phyloP scores from a whole-genome alignment of 2,113 vertebrate species.

The Gymnobelideus leadbeateri region DNA sequence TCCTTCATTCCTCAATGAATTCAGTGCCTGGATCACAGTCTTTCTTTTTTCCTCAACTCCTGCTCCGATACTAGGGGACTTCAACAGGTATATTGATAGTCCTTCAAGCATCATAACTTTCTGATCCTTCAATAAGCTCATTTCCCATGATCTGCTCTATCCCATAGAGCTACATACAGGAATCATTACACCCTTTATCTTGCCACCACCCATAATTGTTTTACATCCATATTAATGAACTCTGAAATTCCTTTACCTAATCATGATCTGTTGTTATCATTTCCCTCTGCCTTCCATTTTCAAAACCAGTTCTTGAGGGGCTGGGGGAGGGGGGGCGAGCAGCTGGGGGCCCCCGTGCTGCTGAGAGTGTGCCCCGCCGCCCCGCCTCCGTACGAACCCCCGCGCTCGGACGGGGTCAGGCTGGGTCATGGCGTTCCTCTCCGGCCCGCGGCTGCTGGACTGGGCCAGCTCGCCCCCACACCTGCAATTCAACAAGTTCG shows the following conservation, averaged over 20 bases:
- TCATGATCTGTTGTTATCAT: background rate
- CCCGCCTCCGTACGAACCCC: background rate
- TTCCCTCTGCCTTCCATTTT: background rate
- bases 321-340: background rate
- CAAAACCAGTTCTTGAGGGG: background rate
- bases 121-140: background rate
- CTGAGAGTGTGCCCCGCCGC: background rate
- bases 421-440: constrained; percentile 86
- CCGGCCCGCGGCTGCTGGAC: constrained; percentile 89
- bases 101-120: background rate
- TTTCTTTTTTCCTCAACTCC: background rate
- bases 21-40: background rate
- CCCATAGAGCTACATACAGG: background rate
- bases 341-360: background rate
- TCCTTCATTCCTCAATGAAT: background rate
- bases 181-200: background rate
- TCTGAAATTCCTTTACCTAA: background rate
- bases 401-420: constrained; percentile 28
- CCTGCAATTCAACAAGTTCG: constrained; percentile 94
- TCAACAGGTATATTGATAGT: background rate
- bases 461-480: constrained; percentile 90
- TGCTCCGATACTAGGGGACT: background rate
- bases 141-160: background rate
- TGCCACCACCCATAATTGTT: background rate
- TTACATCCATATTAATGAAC: background rate